Conservation (phyloP, 2,113 vertebrate species). For the Ellobius talpinus region DNA sequence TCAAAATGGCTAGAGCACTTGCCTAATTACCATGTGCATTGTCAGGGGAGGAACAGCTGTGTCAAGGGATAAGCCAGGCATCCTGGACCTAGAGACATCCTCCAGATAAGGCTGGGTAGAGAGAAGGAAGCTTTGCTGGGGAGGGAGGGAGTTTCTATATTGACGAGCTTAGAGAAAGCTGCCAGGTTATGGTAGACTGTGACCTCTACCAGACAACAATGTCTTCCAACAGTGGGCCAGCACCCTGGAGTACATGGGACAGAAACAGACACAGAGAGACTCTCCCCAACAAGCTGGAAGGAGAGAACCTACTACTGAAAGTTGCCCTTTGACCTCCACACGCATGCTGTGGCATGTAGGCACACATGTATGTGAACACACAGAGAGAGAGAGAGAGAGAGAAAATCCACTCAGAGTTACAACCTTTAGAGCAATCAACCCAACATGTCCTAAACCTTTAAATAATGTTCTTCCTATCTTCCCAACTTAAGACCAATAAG, state of each 20-base stretch:
- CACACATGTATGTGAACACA: not conserved
- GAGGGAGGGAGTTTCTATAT: too few species aligned
- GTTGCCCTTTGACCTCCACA: not conserved
- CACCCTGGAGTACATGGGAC: not conserved
- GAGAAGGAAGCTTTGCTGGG: too few species aligned
- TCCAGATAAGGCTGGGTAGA: too few species aligned
- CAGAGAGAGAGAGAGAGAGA: not conserved
- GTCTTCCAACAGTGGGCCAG: not conserved
- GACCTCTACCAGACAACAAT: too few species aligned
- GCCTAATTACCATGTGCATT: too few species aligned
- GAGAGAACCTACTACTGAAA: not conserved
- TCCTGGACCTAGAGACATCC: too few species aligned
- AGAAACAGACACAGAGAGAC: not conserved
- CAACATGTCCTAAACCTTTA: not conserved
- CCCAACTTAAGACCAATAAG: not conserved
- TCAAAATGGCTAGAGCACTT: too few species aligned
- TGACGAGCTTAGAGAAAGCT: too few species aligned
- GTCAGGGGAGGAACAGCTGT: too few species aligned
- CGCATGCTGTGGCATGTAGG: not conserved
- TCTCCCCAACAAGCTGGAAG: not conserved
- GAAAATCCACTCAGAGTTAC: not conserved
- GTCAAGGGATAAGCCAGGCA: too few species aligned
- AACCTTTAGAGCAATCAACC: not conserved
- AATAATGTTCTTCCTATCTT: not conserved
- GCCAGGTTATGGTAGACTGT: too few species aligned